Evolutionary conservation across 1,140 invertebrate genomes (phyloP).

Genomic region (Tetramorium simillimum): DNA sequence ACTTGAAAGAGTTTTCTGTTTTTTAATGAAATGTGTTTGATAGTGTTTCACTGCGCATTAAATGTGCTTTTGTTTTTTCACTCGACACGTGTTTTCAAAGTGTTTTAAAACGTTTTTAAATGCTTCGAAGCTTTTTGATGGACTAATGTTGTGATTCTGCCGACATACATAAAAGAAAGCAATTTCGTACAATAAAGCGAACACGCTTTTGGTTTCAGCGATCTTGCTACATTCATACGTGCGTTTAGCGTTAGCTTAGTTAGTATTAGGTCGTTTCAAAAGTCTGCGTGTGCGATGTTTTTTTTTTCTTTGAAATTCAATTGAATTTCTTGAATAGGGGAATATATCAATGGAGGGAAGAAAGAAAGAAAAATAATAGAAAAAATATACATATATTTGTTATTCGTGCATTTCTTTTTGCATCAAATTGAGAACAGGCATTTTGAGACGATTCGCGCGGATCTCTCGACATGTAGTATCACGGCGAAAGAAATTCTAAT

Average conservation of each 20-base stretch:
- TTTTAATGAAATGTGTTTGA: slow-evolving; percentile 18
- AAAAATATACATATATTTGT: neutral
- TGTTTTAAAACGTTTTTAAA: slow-evolving; percentile 18
- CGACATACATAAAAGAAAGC: neutral
- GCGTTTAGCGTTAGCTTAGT: neutral
- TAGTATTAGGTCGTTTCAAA: neutral
- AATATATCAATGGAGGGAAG: neutral
- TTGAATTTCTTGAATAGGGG: neutral
- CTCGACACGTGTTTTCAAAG: neutral
- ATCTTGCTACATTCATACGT: neutral
- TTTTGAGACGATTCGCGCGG: too few species aligned
- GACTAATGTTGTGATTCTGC: neutral
- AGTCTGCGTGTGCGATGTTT: neutral
- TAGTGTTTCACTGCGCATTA: neutral
- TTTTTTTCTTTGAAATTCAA: neutral
- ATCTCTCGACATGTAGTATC: neutral
- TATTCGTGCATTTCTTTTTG: neutral
- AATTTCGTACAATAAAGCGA: slow-evolving; percentile 5
- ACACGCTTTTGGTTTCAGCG: neutral
- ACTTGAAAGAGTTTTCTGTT: slow-evolving; percentile 10
- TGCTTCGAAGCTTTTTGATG: slow-evolving; percentile 41
- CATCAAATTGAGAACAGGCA: neutral
- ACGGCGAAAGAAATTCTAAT: neutral
- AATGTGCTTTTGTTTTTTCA: slow-evolving; percentile 34
- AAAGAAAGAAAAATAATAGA: neutral